phyloP scores from a whole-genome alignment of 1,140 invertebrate species.

The Papilio polyxenes region DNA sequence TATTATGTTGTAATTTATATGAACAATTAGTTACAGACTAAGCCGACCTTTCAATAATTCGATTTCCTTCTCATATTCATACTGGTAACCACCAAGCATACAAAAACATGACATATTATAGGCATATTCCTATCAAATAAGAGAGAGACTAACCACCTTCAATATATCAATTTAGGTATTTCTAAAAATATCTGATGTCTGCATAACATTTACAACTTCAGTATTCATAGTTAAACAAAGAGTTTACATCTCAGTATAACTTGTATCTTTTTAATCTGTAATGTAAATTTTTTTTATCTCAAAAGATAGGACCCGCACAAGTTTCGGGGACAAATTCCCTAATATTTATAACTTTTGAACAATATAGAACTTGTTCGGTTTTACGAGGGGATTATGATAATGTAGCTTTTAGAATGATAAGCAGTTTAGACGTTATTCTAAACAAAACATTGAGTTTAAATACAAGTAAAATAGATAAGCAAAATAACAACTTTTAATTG shows the following conservation, averaged over 20 bases:
- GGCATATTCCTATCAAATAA: too few species aligned
- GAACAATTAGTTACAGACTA: background rate
- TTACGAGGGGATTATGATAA: slow-evolving; percentile 8
- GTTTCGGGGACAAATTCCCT: background rate
- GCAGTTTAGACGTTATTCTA: slow-evolving; percentile 1
- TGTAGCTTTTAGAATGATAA: background rate
- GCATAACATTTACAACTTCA: background rate
- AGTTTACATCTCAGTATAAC: background rate
- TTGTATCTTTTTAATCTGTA: background rate
- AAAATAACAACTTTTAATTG: background rate
- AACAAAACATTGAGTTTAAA: background rate
- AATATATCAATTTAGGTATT: too few species aligned
- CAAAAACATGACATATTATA: too few species aligned
- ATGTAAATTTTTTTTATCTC: background rate
- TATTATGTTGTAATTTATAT: background rate
- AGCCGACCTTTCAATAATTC: background rate
- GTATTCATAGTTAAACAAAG: background rate
- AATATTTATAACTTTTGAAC: slow-evolving; percentile 15
- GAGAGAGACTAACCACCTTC: too few species aligned
- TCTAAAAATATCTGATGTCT: background rate
- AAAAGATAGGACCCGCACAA: background rate
- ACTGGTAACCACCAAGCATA: too few species aligned
- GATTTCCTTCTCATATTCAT: too few species aligned
- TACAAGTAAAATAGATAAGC: background rate
- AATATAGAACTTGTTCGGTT: slow-evolving; percentile 7